Base-by-base conservation (phyloP, 92 coral and sea anemone genomes). In the Palythoa caribaeorum region DNA sequence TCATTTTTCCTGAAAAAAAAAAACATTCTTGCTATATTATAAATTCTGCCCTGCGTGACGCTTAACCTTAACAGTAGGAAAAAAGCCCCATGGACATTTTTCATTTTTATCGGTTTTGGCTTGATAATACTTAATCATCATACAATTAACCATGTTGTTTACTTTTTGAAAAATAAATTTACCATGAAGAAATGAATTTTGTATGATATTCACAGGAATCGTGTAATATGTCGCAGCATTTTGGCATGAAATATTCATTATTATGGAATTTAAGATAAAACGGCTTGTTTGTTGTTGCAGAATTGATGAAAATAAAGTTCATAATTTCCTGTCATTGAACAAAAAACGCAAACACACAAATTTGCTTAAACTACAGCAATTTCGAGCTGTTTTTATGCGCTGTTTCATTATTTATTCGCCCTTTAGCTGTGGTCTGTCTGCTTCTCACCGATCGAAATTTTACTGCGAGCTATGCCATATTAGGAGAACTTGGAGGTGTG, bases 401-500 rank as follows among this genome's bases (percentile, higher is more conserved):
- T 6, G 28, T 40, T 9, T 28, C 86, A 66, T 81, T 40, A 81
- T 80, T 80, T 80, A 80, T 81, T 81, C 66, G 66, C 76, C 21
- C 76, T 66, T 5, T 12, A 3, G 20, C 17, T 8, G 1, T 6
- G 21, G 6, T 47, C 17, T 20, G 19, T 21, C 5, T 11, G n/a
- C 10, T 13, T 5, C 65, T 39, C 55, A 52, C 52, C 70, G 28
- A 63, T 72, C 88, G 80, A 52, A 84, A 84, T 71, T 74, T 84
- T 71, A 84, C 88, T 83, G 39, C 13, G 70, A 38, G 10, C 53
- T 62, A 7, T 79, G 21, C 92, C 92, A 92, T 84, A 92, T 92
- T 47, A 84, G 92, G 94, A 19, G 13, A 36, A 12, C 8, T 10
- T 72, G 94, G 94, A 89, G 94, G 94, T 92, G 94, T 92, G 94